Evolutionary conservation across 2,113 vertebrate species (phyloP).

Genomic region (Cyphomyrus discorhynchus): DNA sequence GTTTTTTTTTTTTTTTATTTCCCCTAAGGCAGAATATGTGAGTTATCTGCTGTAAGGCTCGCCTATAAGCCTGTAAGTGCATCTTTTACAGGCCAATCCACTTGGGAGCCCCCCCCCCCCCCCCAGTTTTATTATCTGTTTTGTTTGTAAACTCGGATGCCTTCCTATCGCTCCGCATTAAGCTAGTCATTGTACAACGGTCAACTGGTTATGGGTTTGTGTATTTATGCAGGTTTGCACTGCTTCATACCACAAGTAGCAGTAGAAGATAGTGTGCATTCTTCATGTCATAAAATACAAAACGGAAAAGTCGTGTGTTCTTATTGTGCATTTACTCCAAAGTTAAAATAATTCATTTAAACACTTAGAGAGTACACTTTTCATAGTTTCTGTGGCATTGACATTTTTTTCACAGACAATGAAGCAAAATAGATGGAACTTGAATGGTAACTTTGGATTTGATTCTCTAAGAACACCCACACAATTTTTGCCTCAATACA

Average conservation of each 20-base stretch:
- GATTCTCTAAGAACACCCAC: background rate
- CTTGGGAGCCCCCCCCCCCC: background rate
- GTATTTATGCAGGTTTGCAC: background rate
- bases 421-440: background rate
- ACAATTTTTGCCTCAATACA: background rate
- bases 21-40: background rate
- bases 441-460: background rate
- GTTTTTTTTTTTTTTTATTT: constrained; percentile 2
- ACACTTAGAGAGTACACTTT: background rate
- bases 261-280: background rate
- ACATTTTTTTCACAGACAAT: background rate
- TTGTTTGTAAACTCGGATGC: background rate
- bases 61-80: background rate
- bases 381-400: background rate
- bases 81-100: background rate
- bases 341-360: background rate
- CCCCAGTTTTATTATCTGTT: background rate
- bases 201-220: background rate
- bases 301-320: background rate
- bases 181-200: background rate
- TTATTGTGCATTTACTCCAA: constrained; percentile 2
- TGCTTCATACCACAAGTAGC: background rate
- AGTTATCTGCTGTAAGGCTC: background rate
- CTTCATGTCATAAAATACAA: background rate
- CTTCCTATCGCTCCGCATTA: background rate